Conservation (phyloP, 2,888 invertebrate species). For the Acrobasis repandana region DNA sequence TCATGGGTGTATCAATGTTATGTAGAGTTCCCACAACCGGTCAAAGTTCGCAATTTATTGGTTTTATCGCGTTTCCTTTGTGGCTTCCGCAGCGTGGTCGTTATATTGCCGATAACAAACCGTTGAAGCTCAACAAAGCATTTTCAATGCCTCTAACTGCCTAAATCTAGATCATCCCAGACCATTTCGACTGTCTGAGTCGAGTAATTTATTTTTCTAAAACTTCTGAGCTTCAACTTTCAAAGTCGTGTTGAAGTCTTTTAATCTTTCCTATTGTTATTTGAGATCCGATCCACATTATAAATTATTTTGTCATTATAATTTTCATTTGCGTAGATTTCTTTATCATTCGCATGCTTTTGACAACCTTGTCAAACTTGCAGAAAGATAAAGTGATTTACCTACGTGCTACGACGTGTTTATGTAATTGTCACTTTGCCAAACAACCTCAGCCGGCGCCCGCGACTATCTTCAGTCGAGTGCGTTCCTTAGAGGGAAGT, state of each 20-base stretch:
- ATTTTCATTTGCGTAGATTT: slow-evolving; percentile 21
- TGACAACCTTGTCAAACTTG: slow-evolving; percentile 56
- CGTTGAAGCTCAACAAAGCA: slow-evolving; percentile 39
- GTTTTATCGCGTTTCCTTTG: slow-evolving; percentile 74
- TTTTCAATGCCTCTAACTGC: background rate
- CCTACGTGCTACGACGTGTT: slow-evolving; percentile 54
- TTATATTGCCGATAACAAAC: slow-evolving; percentile 56
- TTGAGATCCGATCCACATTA: background rate
- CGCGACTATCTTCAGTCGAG: slow-evolving; percentile 77
- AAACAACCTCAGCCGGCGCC: slow-evolving; percentile 61
- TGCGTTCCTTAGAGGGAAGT: slow-evolving; percentile 77
- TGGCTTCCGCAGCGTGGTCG: slow-evolving; percentile 64
- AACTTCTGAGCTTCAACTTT: background rate
- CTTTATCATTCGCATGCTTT: slow-evolving; percentile 23
- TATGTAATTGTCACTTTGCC: slow-evolving; percentile 74
- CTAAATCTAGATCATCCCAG: background rate
- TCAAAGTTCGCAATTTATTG: slow-evolving; percentile 62
- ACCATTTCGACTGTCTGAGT: background rate
- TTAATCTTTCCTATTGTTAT: background rate
- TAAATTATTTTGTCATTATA: slow-evolving; percentile 10
- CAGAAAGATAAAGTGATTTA: slow-evolving; percentile 66
- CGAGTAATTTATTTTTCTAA: background rate
- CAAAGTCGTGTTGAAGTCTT: background rate
- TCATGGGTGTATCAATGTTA: slow-evolving; percentile 22
- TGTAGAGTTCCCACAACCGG: slow-evolving; percentile 44